A percentile compares a stretch with the other conserved stretches of the same genome.
These are phyloP conservation scores for Tenualosa ilisha DNA, from an alignment of 2,797 vertebrate species.

Conservation along the genomic window DNA sequence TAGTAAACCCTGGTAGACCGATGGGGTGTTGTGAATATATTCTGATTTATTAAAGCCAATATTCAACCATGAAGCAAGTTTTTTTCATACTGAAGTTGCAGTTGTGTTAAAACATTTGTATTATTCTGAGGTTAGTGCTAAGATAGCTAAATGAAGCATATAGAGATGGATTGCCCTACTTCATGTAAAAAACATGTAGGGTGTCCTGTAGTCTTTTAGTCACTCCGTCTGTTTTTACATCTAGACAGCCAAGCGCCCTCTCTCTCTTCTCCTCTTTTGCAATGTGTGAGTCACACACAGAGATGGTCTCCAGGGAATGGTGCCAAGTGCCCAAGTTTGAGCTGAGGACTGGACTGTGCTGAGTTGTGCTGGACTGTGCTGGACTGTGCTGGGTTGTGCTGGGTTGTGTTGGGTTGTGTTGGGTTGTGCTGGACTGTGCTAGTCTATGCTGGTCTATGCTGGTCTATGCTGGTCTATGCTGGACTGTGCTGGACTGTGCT, in stretches of 20 bases:
- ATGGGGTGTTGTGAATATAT: background rate
- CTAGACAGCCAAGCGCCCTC: background rate
- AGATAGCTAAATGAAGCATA: background rate
- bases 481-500: background rate
- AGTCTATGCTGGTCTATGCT: background rate
- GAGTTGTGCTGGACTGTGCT: background rate
- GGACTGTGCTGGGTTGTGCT: background rate
- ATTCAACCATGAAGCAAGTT: background rate
- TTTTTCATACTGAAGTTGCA: background rate
- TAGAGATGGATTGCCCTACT: background rate
- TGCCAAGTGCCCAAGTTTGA: background rate
- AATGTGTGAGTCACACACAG: background rate
- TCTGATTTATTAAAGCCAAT: background rate
- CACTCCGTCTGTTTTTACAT: background rate
- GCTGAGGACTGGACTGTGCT: background rate
- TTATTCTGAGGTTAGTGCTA: background rate
- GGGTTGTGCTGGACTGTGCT: background rate
- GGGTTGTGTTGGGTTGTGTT: background rate
- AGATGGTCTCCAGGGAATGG: background rate
- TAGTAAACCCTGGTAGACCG: background rate
- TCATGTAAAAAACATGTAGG: background rate
- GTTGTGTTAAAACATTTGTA: background rate
- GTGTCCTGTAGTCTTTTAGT: background rate
- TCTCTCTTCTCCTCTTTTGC: background rate
- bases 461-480: background rate